Evolutionary conservation across 2,113 vertebrate genomes (phyloP).

Genomic region (Oenanthe melanoleuca): DNA sequence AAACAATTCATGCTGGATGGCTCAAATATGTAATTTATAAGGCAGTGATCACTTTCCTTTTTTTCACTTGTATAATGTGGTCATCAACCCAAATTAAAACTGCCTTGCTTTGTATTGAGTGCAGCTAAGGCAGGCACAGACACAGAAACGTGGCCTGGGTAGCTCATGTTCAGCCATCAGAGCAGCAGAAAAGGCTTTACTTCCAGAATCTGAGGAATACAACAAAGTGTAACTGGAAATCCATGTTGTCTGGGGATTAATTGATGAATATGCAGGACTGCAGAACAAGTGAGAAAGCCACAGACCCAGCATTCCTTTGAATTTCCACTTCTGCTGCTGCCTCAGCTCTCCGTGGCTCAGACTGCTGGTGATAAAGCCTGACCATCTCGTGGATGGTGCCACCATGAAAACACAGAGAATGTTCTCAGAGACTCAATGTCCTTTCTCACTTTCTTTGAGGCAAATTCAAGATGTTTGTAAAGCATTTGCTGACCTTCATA

Average conservation of each 20-base stretch:
- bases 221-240: background rate
- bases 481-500: background rate
- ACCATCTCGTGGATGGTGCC: background rate
- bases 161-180: background rate
- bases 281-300: background rate
- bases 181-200: background rate
- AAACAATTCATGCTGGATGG: background rate
- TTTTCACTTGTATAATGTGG: background rate
- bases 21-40: background rate
- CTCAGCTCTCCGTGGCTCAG: background rate
- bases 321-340: background rate
- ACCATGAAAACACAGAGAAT: background rate
- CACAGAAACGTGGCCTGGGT: background rate
- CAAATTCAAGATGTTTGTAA: constrained; percentile 10
- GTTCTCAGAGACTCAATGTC: background rate
- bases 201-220: background rate
- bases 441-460: background rate
- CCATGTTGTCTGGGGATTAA: background rate
- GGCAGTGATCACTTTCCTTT: background rate
- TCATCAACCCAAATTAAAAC: background rate
- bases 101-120: background rate
- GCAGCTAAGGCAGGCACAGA: background rate
- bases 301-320: background rate
- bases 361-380: background rate
- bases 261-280: background rate